Evolutionary conservation across 2,113 vertebrate species (phyloP).

Genomic region (Forbesichthys papilliferus): DNA sequence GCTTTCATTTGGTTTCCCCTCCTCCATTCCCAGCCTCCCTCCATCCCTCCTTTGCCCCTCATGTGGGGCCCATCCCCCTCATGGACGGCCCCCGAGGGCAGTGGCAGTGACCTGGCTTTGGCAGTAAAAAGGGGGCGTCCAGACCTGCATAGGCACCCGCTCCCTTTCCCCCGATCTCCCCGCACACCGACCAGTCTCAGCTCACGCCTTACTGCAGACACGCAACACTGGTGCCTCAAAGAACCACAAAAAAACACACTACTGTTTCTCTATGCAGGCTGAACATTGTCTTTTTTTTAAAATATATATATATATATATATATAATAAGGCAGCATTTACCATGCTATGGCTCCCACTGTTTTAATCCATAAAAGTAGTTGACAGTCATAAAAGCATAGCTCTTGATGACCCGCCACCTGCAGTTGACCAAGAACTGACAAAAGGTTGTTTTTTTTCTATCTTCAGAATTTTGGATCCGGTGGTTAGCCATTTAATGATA

Average conservation of each 20-base stretch:
- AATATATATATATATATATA: too few relatives aligned
- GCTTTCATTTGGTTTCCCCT: conserved; percentile 53
- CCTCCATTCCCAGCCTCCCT: conserved; percentile 48
- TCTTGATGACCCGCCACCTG: background rate
- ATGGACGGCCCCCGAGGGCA: conserved; percentile 80
- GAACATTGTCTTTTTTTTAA: conserved; percentile 4
- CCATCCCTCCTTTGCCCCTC: conserved; percentile 47
- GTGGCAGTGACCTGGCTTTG: conserved; percentile 78
- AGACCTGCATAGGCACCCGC: conserved; percentile 41
- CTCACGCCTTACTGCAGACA: background rate
- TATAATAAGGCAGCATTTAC: background rate
- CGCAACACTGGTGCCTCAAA: background rate
- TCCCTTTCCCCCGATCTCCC: background rate
- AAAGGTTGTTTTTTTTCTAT: background rate
- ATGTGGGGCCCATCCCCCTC: conserved; percentile 69
- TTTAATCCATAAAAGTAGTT: too few relatives aligned
- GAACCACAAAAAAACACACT: conserved; percentile 30
- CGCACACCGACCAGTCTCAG: background rate
- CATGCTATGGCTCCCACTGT: background rate
- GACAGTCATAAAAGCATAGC: background rate
- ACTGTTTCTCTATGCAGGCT: conserved; percentile 16
- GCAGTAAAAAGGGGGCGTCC: conserved; percentile 59
- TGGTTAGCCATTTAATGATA: background rate
- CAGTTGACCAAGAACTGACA: background rate
- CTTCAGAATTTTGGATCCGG: background rate